Conservation (phyloP, 2,113 vertebrate species). For the Ploceus nigricollis region DNA sequence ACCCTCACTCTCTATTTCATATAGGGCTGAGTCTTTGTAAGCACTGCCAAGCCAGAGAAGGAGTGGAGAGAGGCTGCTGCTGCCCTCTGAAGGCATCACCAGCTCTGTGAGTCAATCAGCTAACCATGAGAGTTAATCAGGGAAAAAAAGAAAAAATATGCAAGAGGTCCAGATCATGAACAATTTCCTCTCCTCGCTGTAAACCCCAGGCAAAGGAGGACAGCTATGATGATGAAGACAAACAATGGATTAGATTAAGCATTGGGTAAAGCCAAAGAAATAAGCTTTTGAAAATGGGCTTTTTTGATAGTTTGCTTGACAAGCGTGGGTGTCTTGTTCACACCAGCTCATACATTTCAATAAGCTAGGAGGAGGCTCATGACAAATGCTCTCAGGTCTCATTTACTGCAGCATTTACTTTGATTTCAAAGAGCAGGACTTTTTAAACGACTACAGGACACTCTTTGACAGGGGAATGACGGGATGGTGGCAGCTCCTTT, state of each 20-base stretch:
- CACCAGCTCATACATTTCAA: background rate
- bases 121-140: background rate
- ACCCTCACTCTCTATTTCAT: accelerated
- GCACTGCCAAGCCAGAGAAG: background rate
- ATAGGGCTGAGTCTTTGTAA: accelerated
- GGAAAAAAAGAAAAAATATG: no score
- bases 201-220: background rate
- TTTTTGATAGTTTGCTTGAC: background rate
- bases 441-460: background rate
- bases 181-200: background rate
- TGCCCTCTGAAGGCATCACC: background rate
- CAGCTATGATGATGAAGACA: background rate
- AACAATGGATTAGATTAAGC: background rate
- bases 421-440: background rate
- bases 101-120: background rate
- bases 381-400: background rate
- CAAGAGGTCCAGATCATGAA: background rate
- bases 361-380: background rate
- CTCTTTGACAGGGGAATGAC: background rate
- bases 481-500: background rate
- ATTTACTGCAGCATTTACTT: background rate
- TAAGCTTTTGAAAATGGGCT: background rate
- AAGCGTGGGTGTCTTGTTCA: accelerated
- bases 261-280: background rate
- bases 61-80: background rate